These are phyloP conservation scores for Ecliptopera silaceata DNA, from an alignment of 2,888 invertebrate species.

Conservation along the genomic window DNA sequence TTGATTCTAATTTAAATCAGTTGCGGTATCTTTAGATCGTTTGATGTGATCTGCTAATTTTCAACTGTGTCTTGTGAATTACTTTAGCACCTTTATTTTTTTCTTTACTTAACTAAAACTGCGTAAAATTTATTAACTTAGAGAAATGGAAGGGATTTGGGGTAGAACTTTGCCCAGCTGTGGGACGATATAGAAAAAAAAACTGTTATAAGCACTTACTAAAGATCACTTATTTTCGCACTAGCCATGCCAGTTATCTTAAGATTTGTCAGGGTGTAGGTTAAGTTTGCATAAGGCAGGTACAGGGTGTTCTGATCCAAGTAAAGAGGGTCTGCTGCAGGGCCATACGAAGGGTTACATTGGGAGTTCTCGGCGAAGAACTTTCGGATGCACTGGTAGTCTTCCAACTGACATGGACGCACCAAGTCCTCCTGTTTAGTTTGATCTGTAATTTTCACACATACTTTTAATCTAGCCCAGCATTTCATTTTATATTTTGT, in stretches of 20 bases:
- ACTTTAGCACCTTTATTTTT: no score
- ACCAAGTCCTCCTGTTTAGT: conserved; percentile 24
- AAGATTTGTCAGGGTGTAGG: conserved; percentile 28
- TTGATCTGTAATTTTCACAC: conserved; percentile 12
- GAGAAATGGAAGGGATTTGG: no score
- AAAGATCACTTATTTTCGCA: conserved; percentile 37
- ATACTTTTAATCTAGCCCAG: neutral
- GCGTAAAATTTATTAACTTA: no score
- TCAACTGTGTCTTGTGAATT: no score
- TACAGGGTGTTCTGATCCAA: conserved; percentile 12
- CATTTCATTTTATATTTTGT: no score
- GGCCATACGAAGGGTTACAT: conserved; percentile 34
- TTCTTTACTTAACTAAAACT: no score
- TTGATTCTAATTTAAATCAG: no score
- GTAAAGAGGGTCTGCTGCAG: conserved; percentile 36
- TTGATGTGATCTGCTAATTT: no score
- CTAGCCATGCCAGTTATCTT: conserved; percentile 35
- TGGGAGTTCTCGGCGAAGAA: conserved; percentile 34
- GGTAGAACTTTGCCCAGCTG: no score
- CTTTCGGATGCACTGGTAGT: conserved; percentile 39
- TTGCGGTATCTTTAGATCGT: no score
- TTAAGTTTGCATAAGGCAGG: conserved; percentile 35
- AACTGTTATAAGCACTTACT: no score
- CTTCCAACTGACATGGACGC: conserved; percentile 35
- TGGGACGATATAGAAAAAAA: no score